phyloP scores from a whole-genome alignment of 2,797 vertebrate species.

The Atherinosoma microstoma region DNA sequence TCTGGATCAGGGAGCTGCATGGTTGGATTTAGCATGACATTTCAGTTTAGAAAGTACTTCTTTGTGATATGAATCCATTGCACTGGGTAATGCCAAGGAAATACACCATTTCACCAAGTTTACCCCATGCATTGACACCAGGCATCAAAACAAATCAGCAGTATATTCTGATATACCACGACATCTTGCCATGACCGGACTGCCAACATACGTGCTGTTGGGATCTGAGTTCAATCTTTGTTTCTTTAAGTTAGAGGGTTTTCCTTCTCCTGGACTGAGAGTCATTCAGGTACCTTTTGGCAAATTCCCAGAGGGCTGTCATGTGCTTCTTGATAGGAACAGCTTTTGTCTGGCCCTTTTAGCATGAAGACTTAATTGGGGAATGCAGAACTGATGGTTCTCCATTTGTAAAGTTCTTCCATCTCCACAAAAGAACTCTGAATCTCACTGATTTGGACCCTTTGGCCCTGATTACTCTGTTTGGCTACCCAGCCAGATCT shows the following conservation, averaged over 20 bases:
- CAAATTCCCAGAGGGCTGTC: background rate
- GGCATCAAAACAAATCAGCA: background rate
- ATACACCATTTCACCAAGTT: background rate
- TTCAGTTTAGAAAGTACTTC: background rate
- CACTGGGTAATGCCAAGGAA: background rate
- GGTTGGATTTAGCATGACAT: background rate
- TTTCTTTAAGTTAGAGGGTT: background rate
- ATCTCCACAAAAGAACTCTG: background rate
- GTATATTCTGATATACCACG: background rate
- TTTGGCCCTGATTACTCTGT: no score
- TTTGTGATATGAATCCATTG: background rate
- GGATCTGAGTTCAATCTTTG: background rate
- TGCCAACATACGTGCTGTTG: background rate
- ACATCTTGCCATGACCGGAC: background rate
- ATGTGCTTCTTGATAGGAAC: background rate
- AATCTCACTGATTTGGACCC: background rate
- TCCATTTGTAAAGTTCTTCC: background rate
- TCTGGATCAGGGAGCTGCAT: background rate
- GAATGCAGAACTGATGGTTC: background rate
- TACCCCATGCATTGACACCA: background rate
- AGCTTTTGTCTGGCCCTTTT: background rate
- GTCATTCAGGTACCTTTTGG: background rate
- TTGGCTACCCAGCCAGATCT: background rate
- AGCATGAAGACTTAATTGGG: background rate
- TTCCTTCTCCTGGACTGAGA: background rate